phyloP scores from a whole-genome alignment of 2,113 vertebrate genomes.

The Probosciger aterrimus region DNA sequence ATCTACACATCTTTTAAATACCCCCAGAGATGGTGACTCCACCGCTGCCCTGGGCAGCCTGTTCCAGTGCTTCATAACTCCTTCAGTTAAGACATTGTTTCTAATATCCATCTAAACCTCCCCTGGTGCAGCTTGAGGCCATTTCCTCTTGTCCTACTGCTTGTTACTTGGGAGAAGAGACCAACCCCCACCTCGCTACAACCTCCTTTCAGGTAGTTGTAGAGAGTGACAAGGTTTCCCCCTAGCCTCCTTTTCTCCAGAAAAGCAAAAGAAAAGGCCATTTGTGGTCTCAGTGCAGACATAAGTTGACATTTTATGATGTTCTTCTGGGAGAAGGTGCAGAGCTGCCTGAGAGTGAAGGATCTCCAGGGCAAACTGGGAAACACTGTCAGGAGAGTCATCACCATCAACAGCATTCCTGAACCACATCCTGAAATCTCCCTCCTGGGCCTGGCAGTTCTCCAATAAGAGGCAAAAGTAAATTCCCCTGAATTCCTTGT shows the following conservation, averaged over 20 bases:
- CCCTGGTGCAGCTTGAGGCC: not conserved
- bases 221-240: not conserved
- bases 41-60: not conserved
- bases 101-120: not conserved
- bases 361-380: not conserved
- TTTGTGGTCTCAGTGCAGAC: not conserved
- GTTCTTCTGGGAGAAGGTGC: not conserved
- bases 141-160: not conserved
- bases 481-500: not conserved
- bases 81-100: not conserved
- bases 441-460: not conserved
- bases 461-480: not conserved
- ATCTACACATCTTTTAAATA: not conserved
- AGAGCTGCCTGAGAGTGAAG: not conserved
- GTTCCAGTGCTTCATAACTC: not conserved
- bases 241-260: not conserved
- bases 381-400: not conserved
- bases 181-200: not conserved
- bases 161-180: not conserved
- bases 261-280: not conserved
- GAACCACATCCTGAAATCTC: not conserved
- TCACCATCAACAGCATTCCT: not conserved
- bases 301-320: not conserved
- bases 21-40: not conserved
- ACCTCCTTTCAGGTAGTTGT: not conserved